Evolutionary conservation across 2,888 invertebrate species (phyloP), one percentile per base, ranked within the genome.

Genomic region (Leucophora obtusa): DNA sequence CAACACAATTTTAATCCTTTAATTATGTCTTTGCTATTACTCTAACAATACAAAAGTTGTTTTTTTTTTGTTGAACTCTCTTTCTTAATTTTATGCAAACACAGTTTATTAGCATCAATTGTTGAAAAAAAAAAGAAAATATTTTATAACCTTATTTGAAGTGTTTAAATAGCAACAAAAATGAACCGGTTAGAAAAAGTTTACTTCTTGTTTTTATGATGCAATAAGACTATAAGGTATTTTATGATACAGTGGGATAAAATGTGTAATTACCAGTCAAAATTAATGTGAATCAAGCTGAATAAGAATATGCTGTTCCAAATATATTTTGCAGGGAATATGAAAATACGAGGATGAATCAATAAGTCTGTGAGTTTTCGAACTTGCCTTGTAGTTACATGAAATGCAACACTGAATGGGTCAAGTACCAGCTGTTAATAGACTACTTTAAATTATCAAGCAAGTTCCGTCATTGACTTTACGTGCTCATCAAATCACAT

Each of bases 1-100:
- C 72, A 71, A 76, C 63, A 80, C 76, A 71, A 71, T 80, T 56
- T 80, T 62, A 80, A 76, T 76, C 72, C 80, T 80, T 80, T 80
- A 76, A 80, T 76, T 80, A 76, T 80, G 80, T 76, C 63, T 51
- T 71, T 53, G 43, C 68, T 43, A 35, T 47, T n/a, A n/a, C 43
- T n/a, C 54, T 54, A 35, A 53, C 21, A 21, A 14, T n/a, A n/a
- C 43, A 17, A 6, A 24, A 63, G 75, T 62, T 50, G n/a, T 35
- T 38, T 68, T 43, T 60, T 24, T 54, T 28, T 15, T 35, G n/a
- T 21, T 11, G 11, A 28, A 38, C 11, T 38, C 14, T 38, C 11
- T 50, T 75, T 56, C 69, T 15, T 65, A 70, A 76, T 65, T 71
- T 71, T 71, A 77, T 77, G 77, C 77, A 77, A 56, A 68, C 47